These are phyloP conservation scores for Thereva unica DNA, from an alignment of 2,888 invertebrate genomes.

Conservation along the genomic window DNA sequence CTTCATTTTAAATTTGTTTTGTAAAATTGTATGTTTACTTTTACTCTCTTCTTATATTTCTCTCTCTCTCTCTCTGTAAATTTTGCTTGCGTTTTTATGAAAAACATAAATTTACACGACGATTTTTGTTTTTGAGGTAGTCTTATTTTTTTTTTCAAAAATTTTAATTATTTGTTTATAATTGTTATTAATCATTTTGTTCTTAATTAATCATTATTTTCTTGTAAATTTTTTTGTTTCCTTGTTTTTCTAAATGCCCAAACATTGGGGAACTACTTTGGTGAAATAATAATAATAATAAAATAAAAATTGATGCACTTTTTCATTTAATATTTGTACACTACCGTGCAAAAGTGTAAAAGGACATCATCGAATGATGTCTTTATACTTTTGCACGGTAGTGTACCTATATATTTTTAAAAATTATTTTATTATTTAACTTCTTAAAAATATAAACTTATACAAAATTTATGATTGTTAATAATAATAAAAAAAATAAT, in stretches of 20 bases:
- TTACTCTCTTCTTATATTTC: no score
- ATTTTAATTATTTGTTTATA: slow-evolving; percentile 23
- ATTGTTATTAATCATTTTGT: slow-evolving; percentile 23
- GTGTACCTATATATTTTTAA: no score
- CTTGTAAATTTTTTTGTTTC: slow-evolving; percentile 7
- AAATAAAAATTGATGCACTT: not conserved
- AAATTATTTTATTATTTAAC: no score
- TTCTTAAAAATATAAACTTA: no score
- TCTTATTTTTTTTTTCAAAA: slow-evolving; percentile 21
- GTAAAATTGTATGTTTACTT: no score
- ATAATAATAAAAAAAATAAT: no score
- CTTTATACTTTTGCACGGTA: no score
- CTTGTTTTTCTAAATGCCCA: slow-evolving; percentile 16
- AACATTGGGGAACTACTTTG: slow-evolving; percentile 19
- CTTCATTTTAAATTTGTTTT: slow-evolving; percentile 1
- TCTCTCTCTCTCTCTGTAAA: no score
- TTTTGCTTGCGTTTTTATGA: slow-evolving; percentile 25
- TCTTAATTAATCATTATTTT: slow-evolving; percentile 26
- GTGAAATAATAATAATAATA: slow-evolving; percentile 8
- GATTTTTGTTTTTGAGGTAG: slow-evolving; percentile 30
- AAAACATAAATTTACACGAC: slow-evolving; percentile 30
- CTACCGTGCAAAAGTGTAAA: no score
- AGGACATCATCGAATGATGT: no score
- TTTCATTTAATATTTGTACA: no score
- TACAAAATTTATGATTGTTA: no score